phyloP scores from a whole-genome alignment of 2,888 invertebrate genomes.

The Spilosoma lubricipeda region DNA sequence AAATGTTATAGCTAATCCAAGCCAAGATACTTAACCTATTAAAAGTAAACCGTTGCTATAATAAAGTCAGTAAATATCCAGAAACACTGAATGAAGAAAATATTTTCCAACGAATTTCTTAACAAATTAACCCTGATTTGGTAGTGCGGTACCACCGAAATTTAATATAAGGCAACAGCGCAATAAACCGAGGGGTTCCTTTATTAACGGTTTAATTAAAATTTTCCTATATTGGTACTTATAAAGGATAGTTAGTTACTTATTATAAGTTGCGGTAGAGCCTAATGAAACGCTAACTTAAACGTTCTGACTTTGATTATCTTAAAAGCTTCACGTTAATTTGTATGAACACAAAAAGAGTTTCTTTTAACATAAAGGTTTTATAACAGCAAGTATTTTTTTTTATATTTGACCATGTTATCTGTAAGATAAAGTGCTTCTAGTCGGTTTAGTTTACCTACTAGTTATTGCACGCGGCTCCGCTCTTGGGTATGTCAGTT shows the following conservation, averaged over 20 bases:
- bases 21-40: slow-evolving; percentile 1
- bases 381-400: not conserved
- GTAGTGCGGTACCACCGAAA: slow-evolving; percentile 29
- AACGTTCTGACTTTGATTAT: not conserved
- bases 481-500: no score
- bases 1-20: not conserved
- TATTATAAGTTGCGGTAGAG: slow-evolving; percentile 19
- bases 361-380: not conserved
- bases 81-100: slow-evolving; percentile 18
- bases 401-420: not conserved
- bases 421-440: not conserved
- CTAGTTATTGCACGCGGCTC: no score
- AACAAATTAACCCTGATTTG: slow-evolving; percentile 38
- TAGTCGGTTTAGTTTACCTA: not conserved
- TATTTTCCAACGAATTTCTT: slow-evolving; percentile 23
- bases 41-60: slow-evolving; percentile 16
- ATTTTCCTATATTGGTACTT: slow-evolving; percentile 34
- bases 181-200: slow-evolving; percentile 35
- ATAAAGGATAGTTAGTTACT: slow-evolving; percentile 21
- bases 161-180: slow-evolving; percentile 41
- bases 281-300: slow-evolving; percentile 16
- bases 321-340: not conserved
- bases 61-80: slow-evolving; percentile 27
- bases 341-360: not conserved
- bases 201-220: slow-evolving; percentile 55